Evolutionary conservation across 2,888 invertebrate genomes (phyloP).

Genomic region (Ferrisia virgata): DNA sequence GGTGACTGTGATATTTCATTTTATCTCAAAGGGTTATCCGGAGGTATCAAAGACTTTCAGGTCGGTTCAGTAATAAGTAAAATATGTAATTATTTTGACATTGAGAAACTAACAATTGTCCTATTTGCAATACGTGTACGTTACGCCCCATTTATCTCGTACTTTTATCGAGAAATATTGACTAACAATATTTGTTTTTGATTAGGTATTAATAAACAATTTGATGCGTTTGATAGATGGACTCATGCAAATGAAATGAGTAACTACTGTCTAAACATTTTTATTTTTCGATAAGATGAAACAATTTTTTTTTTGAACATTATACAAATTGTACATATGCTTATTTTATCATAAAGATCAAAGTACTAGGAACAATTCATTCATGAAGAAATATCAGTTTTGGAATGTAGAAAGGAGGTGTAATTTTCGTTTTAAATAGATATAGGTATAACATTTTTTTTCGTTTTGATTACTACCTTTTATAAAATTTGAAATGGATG

Average conservation of each 20-base stretch:
- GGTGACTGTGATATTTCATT: constrained; percentile 96
- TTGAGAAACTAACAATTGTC: constrained; percentile 6
- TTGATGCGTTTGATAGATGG: not conserved
- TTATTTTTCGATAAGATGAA: no score
- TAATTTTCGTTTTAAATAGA: no score
- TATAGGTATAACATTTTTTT: no score
- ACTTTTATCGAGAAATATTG: not conserved
- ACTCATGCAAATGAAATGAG: not conserved
- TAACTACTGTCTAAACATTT: no score
- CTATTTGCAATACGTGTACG: not conserved
- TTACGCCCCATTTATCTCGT: not conserved
- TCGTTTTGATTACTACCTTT: no score
- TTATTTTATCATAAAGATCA: no score
- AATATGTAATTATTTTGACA: constrained; percentile 20
- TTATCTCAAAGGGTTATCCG: constrained; percentile 72
- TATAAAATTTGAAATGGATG: no score
- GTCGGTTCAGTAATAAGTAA: constrained; percentile 53
- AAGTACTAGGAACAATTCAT: no score
- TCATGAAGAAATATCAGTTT: no score
- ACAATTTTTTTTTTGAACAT: no score
- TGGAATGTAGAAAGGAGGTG: no score
- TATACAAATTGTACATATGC: no score
- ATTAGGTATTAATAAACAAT: not conserved
- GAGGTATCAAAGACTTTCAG: constrained; percentile 79
- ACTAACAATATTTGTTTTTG: not conserved